Base-by-base conservation (phyloP, 2,888 invertebrate species). In the Portevinia maculata region DNA sequence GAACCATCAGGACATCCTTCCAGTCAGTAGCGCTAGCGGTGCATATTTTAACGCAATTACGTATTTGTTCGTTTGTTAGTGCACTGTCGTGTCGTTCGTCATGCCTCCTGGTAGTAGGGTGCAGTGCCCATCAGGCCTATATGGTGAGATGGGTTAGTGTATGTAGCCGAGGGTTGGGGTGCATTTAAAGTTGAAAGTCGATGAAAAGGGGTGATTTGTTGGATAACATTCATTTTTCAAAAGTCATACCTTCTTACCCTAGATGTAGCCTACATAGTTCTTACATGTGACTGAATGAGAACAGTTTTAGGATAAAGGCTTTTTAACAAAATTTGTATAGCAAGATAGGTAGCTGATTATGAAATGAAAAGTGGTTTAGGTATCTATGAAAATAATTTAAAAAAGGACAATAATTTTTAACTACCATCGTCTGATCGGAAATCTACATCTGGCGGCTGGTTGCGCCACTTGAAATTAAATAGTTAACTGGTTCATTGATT, bases 31-130 rank as follows among this genome's bases (percentile, higher is more conserved):
- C 62, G 65, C 74, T 55, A 52, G 71, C 65, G 69, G 84, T 73
- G 84, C 79, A 84, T 84, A 84, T 84, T 84, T 84, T 84, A 84
- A 79, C 67, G 79, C 84, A 84, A 84, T 84, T 79, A 74, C 69
- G 74, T 69, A 74, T 79, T 74, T 84, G 84, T 64, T 69, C 78
- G 71, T 83, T 78, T 71, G 71, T 70, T 71, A 71, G 60, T 70
- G 59, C 75, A 46, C 62, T 57, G 59, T 64, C 65, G 78, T 62
- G 60, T 64, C 44, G 67, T 67, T 79, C 57, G 71, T 64, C 62
- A 73, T 73, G 52, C 59, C 55, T 60, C 37, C 41, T 53, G 71
- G 50, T 15, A 57, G 15, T 52, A 78, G 69, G 76, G 73, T 59
- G 73, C 39, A 52, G 52, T 13, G 19, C 11, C 8, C 48, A 5